These are phyloP conservation scores for Protophormia terraenovae DNA, from an alignment of 2,888 invertebrate species.

Conservation along the genomic window DNA sequence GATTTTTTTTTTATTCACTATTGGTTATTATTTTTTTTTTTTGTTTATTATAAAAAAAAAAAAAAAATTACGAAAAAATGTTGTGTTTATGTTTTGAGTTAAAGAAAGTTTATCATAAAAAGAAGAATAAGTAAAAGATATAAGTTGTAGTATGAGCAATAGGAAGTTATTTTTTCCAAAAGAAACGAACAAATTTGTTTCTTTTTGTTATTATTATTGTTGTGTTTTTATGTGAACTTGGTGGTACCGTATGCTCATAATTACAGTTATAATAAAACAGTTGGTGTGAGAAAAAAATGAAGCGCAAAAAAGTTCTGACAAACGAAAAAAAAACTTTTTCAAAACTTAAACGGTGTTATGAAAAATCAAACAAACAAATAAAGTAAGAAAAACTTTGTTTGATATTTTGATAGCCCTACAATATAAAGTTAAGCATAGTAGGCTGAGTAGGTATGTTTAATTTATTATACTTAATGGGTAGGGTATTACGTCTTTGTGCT, in stretches of 20 bases:
- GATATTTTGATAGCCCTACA: conserved; percentile 25
- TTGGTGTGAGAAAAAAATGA: conserved; percentile 15
- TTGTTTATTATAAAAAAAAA: not conserved
- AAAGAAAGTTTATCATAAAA: conserved; percentile 28
- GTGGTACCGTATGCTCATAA: conserved; percentile 68
- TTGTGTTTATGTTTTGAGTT: conserved; percentile 53
- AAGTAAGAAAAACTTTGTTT: conserved; percentile 31
- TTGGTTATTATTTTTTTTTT: conserved; percentile 2
- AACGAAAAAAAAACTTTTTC: conserved; percentile 43
- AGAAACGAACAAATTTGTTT: conserved; percentile 10
- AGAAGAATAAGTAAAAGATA: conserved; percentile 5
- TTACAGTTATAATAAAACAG: conserved; percentile 62
- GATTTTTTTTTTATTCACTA: no score
- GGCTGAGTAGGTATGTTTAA: no score
- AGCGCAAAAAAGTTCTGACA: conserved; percentile 13
- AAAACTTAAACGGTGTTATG: conserved; percentile 57
- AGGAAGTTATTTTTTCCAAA: conserved; percentile 9
- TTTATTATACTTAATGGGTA: no score
- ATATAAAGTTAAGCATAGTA: not conserved
- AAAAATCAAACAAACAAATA: conserved; percentile 44
- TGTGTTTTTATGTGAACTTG: conserved; percentile 42
- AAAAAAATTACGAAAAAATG: not conserved
- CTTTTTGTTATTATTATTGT: conserved; percentile 12
- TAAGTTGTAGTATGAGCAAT: not conserved
- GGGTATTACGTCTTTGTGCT: no score